Evolutionary conservation across 2,888 invertebrate genomes (phyloP), one percentile per base, ranked within the genome.

Genomic region (Agrochola lota): DNA sequence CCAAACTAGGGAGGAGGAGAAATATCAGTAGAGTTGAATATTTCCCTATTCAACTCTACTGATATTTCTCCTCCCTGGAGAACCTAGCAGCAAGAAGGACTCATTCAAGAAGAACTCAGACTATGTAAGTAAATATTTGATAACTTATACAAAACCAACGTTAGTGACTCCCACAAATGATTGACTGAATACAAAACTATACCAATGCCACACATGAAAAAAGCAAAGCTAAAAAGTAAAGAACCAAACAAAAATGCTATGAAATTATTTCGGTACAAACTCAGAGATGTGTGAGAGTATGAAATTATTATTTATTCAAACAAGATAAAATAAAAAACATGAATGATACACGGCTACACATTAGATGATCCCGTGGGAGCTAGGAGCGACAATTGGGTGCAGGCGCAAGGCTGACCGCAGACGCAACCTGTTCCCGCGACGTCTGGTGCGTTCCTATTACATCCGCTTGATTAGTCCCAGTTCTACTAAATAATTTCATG

Each of bases 301-400:
- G 12, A n/a, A 46, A 35, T 11, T 63, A n/a, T 57, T 57, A 57
- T 57, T 4, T n/a, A 52, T 20, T 20, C 52, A 52, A 52, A 52
- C 52, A 57, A 55, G 5, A 11, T n/a, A 5, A 11, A 57, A n/a
- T 40, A 49, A 71, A 68, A 63, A 80, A 66, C 23, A 30, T 30
- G 17, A n/a, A 66, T 71, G 20, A 67, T 71, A 30, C 35, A 52
- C 1, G 23, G 23, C 23, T n/a, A 43, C 23, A 59, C 43, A 80
- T 73, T 35, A 67, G 68, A 26, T 30, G 66, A 66, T 71, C 68
- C 81, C 87, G 88, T 87, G 87, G 86, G 87, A 87, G 77, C 75
- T 67, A 73, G 71, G 76, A 80, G 79, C 83, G 73, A 83, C 77
- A 43, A 85, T 70, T 74, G 79, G 67, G 66, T 67, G 77, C 68